A percentile compares a stretch with the other conserved stretches of the same genome.
phyloP scores from a whole-genome alignment of 2,113 vertebrate genomes.

The Noctilio leporinus region DNA sequence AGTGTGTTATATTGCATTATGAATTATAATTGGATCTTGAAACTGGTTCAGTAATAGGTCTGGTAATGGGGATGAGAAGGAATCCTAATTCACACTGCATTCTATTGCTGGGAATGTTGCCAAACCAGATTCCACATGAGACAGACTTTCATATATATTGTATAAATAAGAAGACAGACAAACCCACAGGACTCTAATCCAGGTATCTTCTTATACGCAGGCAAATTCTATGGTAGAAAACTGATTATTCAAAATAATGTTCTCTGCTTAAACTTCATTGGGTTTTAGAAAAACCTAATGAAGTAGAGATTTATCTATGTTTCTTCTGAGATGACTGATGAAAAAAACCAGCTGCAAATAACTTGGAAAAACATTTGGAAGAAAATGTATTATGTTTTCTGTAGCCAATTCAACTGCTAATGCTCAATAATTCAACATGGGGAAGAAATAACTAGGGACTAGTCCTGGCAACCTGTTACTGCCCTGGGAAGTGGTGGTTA shows the following conservation, averaged over 20 bases:
- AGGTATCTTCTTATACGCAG: neutral
- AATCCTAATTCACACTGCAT: neutral
- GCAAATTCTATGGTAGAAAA: neutral
- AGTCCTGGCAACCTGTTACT: neutral
- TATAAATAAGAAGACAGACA: neutral
- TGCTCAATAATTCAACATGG: neutral
- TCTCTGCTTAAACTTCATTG: neutral
- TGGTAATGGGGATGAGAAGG: neutral
- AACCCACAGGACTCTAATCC: neutral
- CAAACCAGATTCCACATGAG: neutral
- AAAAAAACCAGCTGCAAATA: slow-evolving; percentile 5
- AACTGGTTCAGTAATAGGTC: neutral
- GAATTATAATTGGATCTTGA: slow-evolving; percentile 40
- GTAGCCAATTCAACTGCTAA: neutral
- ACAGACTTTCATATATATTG: neutral
- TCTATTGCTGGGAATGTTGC: neutral
- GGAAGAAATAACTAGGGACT: neutral
- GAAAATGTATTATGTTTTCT: neutral
- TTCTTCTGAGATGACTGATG: slow-evolving; percentile 33
- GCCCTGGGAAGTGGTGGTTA: fast-evolving
- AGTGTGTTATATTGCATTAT: neutral
- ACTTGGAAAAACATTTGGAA: neutral
- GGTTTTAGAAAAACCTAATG: slow-evolving; percentile 20
- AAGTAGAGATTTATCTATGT: slow-evolving; percentile 18
- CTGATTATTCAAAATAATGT: slow-evolving; percentile 34